phyloP scores from a whole-genome alignment of 2,113 vertebrate genomes.

The Bufo gargarizans region DNA sequence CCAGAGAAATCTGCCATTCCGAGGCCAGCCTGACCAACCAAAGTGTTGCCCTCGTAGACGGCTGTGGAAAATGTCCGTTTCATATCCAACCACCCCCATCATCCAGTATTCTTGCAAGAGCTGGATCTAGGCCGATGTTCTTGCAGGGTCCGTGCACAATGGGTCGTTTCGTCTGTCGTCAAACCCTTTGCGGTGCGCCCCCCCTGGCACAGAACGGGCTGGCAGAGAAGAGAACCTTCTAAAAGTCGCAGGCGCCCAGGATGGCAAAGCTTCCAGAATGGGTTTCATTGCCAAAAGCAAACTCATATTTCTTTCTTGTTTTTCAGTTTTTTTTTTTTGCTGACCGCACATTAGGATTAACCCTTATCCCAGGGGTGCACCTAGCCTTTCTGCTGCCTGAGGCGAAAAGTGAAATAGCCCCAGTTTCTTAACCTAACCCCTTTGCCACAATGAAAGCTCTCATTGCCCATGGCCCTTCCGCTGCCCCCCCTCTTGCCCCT shows the following conservation, averaged over 20 bases:
- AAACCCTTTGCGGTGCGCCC: neutral
- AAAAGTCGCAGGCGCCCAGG: neutral
- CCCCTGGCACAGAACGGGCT: neutral
- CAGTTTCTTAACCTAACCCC: no score
- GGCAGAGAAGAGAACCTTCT: neutral
- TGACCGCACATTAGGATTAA: no score
- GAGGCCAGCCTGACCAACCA: neutral
- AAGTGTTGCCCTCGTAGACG: constrained; percentile 1
- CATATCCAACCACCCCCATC: neutral
- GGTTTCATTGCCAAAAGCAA: neutral
- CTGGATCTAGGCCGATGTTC: neutral
- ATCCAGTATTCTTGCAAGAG: neutral
- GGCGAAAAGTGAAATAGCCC: no score
- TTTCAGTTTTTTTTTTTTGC: neutral
- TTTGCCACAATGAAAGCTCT: no score
- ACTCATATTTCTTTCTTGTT: neutral
- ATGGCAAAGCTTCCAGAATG: neutral
- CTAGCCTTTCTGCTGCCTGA: no score
- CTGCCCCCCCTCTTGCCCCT: no score
- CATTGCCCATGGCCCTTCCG: no score
- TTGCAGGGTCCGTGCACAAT: neutral
- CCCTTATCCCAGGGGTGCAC: no score
- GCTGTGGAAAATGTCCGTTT: neutral
- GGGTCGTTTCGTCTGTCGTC: neutral
- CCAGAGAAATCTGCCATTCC: neutral